Evolutionary conservation across 2,797 vertebrate genomes (phyloP).

Genomic region (Caiman crocodilus): DNA sequence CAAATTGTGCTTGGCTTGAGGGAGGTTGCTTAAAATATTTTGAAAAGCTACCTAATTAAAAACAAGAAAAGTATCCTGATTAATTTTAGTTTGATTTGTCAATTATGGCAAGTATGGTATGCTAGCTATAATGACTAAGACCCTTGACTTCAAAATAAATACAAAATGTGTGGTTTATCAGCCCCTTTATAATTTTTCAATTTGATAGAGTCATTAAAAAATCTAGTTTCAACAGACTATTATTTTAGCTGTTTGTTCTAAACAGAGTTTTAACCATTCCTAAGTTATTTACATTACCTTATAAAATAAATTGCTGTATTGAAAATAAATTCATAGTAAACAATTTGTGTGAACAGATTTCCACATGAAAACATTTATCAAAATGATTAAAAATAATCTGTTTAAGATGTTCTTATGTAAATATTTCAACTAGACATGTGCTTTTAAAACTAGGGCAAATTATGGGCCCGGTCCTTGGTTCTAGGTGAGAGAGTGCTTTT

Average conservation of each 20-base stretch:
- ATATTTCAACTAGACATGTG: constrained; percentile 23
- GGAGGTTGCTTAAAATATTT: constrained; percentile 34
- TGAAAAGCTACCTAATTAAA: constrained; percentile 59
- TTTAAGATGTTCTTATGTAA: not conserved
- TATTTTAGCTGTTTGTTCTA: constrained; percentile 6
- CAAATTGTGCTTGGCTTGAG: constrained; percentile 21
- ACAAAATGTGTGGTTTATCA: constrained; percentile 61
- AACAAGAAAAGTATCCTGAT: constrained; percentile 34
- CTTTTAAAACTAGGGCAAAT: constrained; percentile 28
- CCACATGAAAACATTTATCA: constrained; percentile 17
- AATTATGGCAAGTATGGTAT: constrained; percentile 43
- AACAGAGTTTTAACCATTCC: constrained; percentile 6
- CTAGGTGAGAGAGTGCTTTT: not conserved
- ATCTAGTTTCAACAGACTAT: not conserved
- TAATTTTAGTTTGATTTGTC: constrained; percentile 61
- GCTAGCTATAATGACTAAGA: constrained; percentile 52
- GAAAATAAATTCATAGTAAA: constrained; percentile 36
- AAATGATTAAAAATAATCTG: constrained; percentile 7
- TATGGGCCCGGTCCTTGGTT: constrained; percentile 1
- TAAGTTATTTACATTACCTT: not conserved
- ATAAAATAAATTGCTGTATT: not conserved
- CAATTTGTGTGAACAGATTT: not conserved
- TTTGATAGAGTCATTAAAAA: constrained; percentile 62
- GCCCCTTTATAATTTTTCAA: constrained; percentile 65
- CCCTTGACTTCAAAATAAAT: constrained; percentile 41